Conservation (phyloP, 2,888 invertebrate species). For the Orthosia gothica region DNA sequence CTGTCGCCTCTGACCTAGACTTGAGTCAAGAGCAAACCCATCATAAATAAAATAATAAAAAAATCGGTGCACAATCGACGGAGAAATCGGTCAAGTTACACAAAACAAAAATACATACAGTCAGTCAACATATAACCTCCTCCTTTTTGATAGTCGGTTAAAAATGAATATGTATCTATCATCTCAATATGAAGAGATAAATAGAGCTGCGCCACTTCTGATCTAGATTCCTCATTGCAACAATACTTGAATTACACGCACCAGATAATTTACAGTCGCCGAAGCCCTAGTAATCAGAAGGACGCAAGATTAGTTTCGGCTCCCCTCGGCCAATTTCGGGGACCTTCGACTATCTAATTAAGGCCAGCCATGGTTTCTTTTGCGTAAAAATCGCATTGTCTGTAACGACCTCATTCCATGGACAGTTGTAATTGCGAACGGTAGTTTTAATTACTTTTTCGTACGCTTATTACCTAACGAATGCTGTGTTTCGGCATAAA, state of each 20-base stretch:
- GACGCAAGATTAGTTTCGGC: slow-evolving; percentile 61
- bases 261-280: slow-evolving; percentile 57
- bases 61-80: too few species aligned
- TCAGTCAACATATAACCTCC: too few species aligned
- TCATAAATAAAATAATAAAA: too few species aligned
- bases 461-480: slow-evolving; percentile 68
- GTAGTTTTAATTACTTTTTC: slow-evolving; percentile 76
- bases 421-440: slow-evolving; percentile 73
- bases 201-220: background rate
- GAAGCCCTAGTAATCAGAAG: slow-evolving; percentile 58
- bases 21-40: too few species aligned
- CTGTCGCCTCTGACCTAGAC: too few species aligned
- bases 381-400: slow-evolving; percentile 71
- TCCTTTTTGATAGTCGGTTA: too few species aligned
- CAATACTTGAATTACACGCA: slow-evolving; percentile 34
- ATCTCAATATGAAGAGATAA: background rate
- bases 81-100: too few species aligned
- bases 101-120: too few species aligned
- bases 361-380: slow-evolving; percentile 64
- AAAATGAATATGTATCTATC: background rate
- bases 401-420: slow-evolving; percentile 72
- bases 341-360: slow-evolving; percentile 71
- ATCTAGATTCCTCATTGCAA: background rate
- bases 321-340: slow-evolving; percentile 60
- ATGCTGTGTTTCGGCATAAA: slow-evolving; percentile 56